Evolutionary conservation across 2,113 vertebrate species (phyloP).

Genomic region (Catagonus wagneri): DNA sequence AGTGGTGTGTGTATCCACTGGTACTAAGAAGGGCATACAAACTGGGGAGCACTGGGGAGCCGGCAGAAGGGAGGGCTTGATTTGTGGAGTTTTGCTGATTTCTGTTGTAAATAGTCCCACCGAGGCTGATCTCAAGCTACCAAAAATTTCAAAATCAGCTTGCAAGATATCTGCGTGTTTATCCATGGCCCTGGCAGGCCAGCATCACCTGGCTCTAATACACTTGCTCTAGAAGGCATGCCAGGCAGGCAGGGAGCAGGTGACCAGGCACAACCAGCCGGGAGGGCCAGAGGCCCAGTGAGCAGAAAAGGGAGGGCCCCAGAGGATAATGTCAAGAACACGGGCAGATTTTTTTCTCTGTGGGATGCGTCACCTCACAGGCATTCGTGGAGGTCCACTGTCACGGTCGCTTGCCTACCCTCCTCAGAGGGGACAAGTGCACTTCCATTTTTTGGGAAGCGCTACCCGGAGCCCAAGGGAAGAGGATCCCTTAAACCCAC

Average conservation of each 20-base stretch:
- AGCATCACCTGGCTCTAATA: neutral
- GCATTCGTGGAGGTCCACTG: neutral
- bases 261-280: neutral
- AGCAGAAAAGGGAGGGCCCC: neutral
- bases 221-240: neutral
- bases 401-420: neutral
- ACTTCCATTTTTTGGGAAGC: neutral
- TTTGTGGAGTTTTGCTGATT: neutral
- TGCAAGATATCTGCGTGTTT: slow-evolving; percentile 16
- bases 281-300: neutral
- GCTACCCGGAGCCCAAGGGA: neutral
- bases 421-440: neutral
- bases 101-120: slow-evolving; percentile 38
- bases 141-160: neutral
- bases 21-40: neutral
- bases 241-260: neutral
- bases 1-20: neutral
- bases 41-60: neutral
- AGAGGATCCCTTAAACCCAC: neutral
- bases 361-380: neutral
- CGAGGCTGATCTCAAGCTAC: slow-evolving; percentile 16
- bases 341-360: neutral
- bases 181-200: neutral
- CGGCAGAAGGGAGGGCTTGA: neutral
- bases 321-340: neutral